These are phyloP conservation scores for Abrostola triplasia DNA, from an alignment of 2,888 invertebrate genomes.

Conservation along the genomic window DNA sequence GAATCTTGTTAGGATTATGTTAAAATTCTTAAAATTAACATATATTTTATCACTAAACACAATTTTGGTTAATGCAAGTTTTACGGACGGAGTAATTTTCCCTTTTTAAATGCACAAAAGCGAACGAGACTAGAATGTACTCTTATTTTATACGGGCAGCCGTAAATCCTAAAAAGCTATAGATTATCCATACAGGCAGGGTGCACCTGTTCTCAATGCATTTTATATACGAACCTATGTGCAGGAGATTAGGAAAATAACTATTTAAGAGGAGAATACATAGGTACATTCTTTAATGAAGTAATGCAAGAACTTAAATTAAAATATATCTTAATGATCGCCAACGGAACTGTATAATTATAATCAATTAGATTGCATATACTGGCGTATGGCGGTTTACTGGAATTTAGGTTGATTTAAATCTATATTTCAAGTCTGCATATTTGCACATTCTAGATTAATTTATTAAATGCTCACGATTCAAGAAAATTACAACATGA, in stretches of 20 bases:
- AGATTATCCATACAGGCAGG: slow-evolving; percentile 52
- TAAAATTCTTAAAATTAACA: too few relatives aligned
- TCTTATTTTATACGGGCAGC: slow-evolving; percentile 47
- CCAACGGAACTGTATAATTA: too few relatives aligned
- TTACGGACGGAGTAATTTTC: slow-evolving; percentile 30
- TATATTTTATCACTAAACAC: slow-evolving; percentile 11
- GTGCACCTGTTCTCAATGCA: slow-evolving; percentile 58
- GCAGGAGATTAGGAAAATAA: slow-evolving; percentile 31
- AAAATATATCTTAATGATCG: background rate
- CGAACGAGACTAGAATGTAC: slow-evolving; percentile 43
- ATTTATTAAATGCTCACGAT: too few relatives aligned
- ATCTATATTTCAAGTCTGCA: too few relatives aligned
- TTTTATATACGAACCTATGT: slow-evolving; percentile 46
- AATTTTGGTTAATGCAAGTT: slow-evolving; percentile 11
- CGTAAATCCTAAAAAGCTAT: slow-evolving; percentile 57
- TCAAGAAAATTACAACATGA: too few relatives aligned
- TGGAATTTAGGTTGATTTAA: too few relatives aligned
- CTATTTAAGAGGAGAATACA: background rate
- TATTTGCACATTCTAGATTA: too few relatives aligned
- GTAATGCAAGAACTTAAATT: background rate
- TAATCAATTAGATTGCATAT: too few relatives aligned
- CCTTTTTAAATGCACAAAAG: slow-evolving; percentile 45
- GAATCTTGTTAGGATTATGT: too few relatives aligned
- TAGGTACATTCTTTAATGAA: background rate
- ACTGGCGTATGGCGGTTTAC: too few relatives aligned